Base-by-base conservation (phyloP, 2,797 vertebrate species). In the Paratrypauchen microcephalus region DNA sequence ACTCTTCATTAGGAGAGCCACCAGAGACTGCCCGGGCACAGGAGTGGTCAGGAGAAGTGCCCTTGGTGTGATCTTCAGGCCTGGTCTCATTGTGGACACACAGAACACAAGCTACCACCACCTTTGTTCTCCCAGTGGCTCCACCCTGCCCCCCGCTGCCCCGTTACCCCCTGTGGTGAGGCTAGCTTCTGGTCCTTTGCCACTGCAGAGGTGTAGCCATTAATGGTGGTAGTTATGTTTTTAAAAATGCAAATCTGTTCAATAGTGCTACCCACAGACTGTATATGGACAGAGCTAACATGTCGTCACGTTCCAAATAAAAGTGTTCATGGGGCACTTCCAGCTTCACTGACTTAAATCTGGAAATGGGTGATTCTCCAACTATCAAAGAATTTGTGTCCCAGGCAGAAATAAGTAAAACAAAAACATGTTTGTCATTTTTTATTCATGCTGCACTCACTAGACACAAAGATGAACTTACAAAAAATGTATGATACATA, bases 51-150 rank as follows among this genome's bases (percentile, higher is more conserved):
- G 66, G 54, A 77, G 65, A 50, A 64, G 70, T 87, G 91, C 92
- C 93, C 91, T 94, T 94, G 91, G 84, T 75, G 76, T 81, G 81
- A 87, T 88, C 91, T 91, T 88, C 85, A 69, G 77, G 77, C 80
- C 71, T 78, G 82, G 82, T 68, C 75, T 75, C 80, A 81, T 80
- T 85, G 78, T 80, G 78, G 82, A 87, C 82, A 56, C 21, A 87
- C 65, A 62, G 73, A 59, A 57, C 6, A 68, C 71, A 47, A 1
- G 9, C 72, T 62, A 69, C 76, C 4, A 15, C 36, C 28, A 81
- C 79, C 73, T 83, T 71, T 85, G 66, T 75, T 66, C 83, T 89
- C 71, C 70, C 68, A 73, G 62, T 81, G 13, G 12, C 41, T 45
- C 13, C 41, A 4, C 41, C 88, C 83, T 84, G 85, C 87, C 84